phyloP scores from a whole-genome alignment of 92 coral and sea anemone species.

The Phenganax stokvisi region DNA sequence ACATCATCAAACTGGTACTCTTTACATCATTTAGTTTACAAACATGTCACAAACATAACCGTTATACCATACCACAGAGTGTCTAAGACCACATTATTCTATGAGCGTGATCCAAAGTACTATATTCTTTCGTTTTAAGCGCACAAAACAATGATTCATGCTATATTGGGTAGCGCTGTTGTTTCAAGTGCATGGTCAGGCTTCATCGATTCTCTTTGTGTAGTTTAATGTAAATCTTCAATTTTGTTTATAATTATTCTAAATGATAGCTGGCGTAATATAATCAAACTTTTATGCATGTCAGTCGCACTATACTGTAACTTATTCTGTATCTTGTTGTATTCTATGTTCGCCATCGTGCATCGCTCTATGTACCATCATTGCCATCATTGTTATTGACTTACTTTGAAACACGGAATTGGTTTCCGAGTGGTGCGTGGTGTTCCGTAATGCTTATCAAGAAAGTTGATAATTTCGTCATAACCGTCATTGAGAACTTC shows the following conservation, averaged over 20 bases:
- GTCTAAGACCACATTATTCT: too few relatives aligned
- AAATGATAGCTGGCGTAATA: too few relatives aligned
- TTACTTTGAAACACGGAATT: constrained; percentile 8
- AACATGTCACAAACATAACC: background rate
- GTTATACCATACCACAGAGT: background rate
- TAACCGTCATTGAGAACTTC: constrained; percentile 7
- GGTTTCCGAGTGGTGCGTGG: constrained; percentile 12
- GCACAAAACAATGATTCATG: background rate
- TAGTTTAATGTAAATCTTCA: background rate
- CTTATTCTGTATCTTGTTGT: background rate
- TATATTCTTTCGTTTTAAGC: background rate
- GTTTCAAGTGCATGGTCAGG: background rate
- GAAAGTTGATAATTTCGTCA: constrained; percentile 25
- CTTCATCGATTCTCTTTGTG: constrained; percentile 2
- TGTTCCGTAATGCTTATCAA: constrained; percentile 28
- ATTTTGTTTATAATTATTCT: background rate
- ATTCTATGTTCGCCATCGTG: too few relatives aligned
- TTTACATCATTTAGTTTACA: background rate
- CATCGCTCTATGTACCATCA: too few relatives aligned
- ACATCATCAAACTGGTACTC: background rate
- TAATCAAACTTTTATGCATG: too few relatives aligned
- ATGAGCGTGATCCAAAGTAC: background rate
- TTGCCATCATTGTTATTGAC: background rate
- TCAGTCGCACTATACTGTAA: background rate
- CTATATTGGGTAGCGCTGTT: background rate